phyloP scores from a whole-genome alignment of 2,113 vertebrate species.

The Microcebus murinus region DNA sequence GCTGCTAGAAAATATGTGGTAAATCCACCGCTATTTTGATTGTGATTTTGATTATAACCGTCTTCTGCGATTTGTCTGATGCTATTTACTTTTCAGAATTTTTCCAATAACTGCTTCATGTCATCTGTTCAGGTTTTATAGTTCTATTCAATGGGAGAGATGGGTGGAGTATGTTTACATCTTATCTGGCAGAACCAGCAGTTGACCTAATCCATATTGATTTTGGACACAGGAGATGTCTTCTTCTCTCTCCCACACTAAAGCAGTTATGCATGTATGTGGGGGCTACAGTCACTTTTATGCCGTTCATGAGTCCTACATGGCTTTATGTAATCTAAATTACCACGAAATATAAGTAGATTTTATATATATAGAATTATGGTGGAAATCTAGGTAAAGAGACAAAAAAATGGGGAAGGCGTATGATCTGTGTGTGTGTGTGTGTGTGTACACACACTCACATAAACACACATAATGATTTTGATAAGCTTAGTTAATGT shows the following conservation, averaged over 20 bases:
- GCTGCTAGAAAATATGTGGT: neutral
- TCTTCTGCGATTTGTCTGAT: neutral
- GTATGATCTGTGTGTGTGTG: too few species aligned
- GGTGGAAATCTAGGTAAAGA: neutral
- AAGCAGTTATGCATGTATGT: neutral
- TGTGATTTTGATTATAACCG: neutral
- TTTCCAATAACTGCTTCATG: neutral
- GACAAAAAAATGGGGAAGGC: neutral
- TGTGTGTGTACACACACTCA: neutral
- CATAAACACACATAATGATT: neutral
- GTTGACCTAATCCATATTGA: neutral
- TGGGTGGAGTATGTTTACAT: neutral
- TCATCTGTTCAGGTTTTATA: neutral
- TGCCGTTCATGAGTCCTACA: neutral
- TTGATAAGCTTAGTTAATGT: conserved; percentile 24
- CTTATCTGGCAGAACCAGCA: neutral
- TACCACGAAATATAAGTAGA: neutral
- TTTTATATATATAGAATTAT: neutral
- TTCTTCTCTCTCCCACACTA: neutral
- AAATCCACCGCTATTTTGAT: neutral
- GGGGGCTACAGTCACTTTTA: neutral
- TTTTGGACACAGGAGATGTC: neutral
- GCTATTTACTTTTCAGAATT: neutral
- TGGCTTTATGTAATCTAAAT: neutral
- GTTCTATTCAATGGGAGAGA: neutral